phyloP scores from a whole-genome alignment of 2,888 invertebrate species.

The Apodemia mormo region DNA sequence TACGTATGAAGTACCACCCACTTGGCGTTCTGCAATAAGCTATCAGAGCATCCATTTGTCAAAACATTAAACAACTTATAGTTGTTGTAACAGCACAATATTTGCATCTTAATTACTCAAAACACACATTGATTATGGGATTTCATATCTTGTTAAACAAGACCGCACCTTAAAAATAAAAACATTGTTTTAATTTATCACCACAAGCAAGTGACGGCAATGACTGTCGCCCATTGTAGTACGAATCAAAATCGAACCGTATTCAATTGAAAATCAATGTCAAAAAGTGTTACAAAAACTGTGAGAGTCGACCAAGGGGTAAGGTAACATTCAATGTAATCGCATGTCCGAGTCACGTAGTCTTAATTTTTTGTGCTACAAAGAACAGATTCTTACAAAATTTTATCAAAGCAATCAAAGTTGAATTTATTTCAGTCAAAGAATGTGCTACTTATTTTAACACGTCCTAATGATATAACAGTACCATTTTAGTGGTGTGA shows the following conservation, averaged over 20 bases:
- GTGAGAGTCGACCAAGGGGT: slow-evolving; percentile 57
- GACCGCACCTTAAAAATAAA: slow-evolving; percentile 36
- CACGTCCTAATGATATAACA: neutral
- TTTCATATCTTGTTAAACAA: slow-evolving; percentile 15
- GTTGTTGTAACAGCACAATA: neutral
- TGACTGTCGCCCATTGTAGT: slow-evolving; percentile 62
- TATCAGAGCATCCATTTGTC: neutral
- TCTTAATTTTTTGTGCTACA: slow-evolving; percentile 20
- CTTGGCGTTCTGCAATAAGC: neutral
- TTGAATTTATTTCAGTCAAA: neutral
- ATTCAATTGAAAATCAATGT: slow-evolving; percentile 61
- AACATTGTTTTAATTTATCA: slow-evolving; percentile 55
- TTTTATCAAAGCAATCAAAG: slow-evolving; percentile 18
- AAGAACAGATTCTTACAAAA: slow-evolving; percentile 21
- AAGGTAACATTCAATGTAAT: slow-evolving; percentile 55
- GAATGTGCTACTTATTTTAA: neutral
- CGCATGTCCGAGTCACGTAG: slow-evolving; percentile 20
- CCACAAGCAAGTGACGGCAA: slow-evolving; percentile 53
- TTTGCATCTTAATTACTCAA: neutral
- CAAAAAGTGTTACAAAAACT: slow-evolving; percentile 66
- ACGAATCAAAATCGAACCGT: slow-evolving; percentile 58
- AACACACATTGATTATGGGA: neutral
- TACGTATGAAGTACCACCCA: neutral
- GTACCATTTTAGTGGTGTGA: neutral
- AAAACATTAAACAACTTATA: neutral